phyloP scores from a whole-genome alignment of 2,888 invertebrate genomes.

The Pheosia tremula region DNA sequence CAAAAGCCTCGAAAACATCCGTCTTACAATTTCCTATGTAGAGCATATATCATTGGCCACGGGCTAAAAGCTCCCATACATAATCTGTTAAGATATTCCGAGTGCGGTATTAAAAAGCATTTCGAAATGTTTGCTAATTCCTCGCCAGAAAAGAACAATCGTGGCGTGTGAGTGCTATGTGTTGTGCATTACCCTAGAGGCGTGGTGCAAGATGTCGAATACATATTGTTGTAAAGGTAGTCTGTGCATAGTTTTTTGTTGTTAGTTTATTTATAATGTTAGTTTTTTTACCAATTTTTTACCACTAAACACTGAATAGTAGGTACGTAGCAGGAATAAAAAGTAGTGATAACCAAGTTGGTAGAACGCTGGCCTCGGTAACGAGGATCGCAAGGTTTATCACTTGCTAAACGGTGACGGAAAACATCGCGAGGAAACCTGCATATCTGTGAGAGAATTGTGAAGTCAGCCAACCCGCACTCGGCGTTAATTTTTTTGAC shows the following conservation, averaged over 20 bases:
- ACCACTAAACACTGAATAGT: too few species aligned
- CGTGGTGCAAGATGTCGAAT: slow-evolving; percentile 31
- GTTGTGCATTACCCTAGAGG: slow-evolving; percentile 61
- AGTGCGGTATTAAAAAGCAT: slow-evolving; percentile 75
- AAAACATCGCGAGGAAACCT: too few species aligned
- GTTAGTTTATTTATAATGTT: too few species aligned
- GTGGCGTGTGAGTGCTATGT: slow-evolving; percentile 69
- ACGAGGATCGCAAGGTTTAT: too few species aligned
- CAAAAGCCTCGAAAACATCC: background rate
- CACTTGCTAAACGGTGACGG: too few species aligned
- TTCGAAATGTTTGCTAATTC: slow-evolving; percentile 79
- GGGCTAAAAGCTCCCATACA: slow-evolving; percentile 53
- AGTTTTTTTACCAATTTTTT: too few species aligned
- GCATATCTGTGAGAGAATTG: too few species aligned
- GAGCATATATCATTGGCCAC: slow-evolving; percentile 24
- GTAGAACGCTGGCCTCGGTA: too few species aligned
- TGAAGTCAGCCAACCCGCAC: too few species aligned
- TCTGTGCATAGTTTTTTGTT: background rate
- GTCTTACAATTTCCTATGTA: background rate
- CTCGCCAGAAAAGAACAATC: slow-evolving; percentile 74
- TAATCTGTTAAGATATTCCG: slow-evolving; percentile 57
- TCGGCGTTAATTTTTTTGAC: too few species aligned
- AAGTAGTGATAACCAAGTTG: too few species aligned
- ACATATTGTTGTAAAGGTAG: slow-evolving; percentile 1
- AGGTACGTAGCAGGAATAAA: too few species aligned